Conservation (phyloP, 2,113 vertebrate genomes). For the Synchiropus splendidus region DNA sequence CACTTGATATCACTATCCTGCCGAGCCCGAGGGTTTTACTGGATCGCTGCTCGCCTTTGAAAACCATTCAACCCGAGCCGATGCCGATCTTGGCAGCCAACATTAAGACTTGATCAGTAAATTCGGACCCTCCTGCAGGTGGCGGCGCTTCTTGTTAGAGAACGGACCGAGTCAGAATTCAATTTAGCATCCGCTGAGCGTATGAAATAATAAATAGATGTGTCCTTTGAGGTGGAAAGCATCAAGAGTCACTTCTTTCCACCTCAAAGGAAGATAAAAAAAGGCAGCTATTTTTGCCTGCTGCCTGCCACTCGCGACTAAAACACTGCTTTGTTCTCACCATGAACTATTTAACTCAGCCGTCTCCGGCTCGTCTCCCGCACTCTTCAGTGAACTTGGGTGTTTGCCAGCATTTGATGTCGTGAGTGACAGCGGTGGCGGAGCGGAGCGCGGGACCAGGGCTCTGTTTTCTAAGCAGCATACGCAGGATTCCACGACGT, state of each 20-base stretch:
- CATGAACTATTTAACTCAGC: slow-evolving; percentile 12
- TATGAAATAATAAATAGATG: slow-evolving; percentile 43
- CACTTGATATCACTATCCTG: no score
- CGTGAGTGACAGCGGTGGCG: slow-evolving; percentile 3
- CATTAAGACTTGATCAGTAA: no score
- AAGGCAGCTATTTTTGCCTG: slow-evolving; percentile 20
- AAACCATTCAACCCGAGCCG: no score
- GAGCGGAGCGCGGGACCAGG: no score
- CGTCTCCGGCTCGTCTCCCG: slow-evolving; percentile 1
- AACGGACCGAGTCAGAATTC: slow-evolving; percentile 6
- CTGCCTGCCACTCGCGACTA: slow-evolving; percentile 1
- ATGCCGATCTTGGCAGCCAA: no score
- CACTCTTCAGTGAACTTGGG: slow-evolving; percentile 5
- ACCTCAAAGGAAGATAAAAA: no score
- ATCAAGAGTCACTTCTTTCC: slow-evolving; percentile 15
- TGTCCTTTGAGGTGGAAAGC: slow-evolving; percentile 31
- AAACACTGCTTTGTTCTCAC: slow-evolving; percentile 13
- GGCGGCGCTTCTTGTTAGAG: no score
- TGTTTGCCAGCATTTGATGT: slow-evolving; percentile 13
- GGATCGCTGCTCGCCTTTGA: no score
- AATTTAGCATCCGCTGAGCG: slow-evolving; percentile 11
- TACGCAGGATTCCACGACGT: no score
- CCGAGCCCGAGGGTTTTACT: no score
- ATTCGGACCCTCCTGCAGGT: no score
- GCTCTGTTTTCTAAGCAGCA: slow-evolving; percentile 8